Base-by-base conservation (phyloP, 1,140 invertebrate species). In the Coboldia fuscipes region DNA sequence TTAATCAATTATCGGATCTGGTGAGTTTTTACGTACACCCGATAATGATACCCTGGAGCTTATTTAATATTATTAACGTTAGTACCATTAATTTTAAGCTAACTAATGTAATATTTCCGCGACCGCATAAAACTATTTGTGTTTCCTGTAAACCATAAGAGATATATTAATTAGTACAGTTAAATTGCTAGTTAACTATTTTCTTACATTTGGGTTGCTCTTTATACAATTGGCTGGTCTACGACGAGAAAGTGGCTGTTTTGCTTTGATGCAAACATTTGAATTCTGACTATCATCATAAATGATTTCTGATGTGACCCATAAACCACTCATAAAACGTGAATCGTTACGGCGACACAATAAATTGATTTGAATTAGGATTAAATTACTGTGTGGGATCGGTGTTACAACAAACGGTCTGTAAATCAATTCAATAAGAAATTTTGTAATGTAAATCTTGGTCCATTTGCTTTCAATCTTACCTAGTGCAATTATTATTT, bases 401-500 rank as follows among this genome's bases (percentile, higher is more conserved):
- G 72, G 65, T 42, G 88, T 74, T 2, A 82, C 76, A 36, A 83
- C 74, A 58, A 82, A 92, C 13, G 75, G 73, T 42, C 78, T 72
- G 48, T 32, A 24, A 35, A 36, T 51, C 52, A 9, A 41, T 45
- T 28, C 45, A 35, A 28, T 32, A 16, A 15, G 14, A 33, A 36
- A 26, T 33, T 20, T 21, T 20, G 30, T 14, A 31, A 31, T 15
- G 20, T 13, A 23, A 27, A 14, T 15, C 16, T 10, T 12, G 9
- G 18, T 29, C 31, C 14, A 19, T 15, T 40, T 48, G 38, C 27
- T 48, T 42, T 41, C 65, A 65, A 33, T 48, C 47, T 22, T 51
- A 54, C 27, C 51, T 48, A 36, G 46, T 46, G 44, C 45, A 51
- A 44, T 47, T 47, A 42, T 46, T 50, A 33, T 46, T 48, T 40